Conservation (phyloP, 2,888 invertebrate species). For the Cantharis flavilabris region DNA sequence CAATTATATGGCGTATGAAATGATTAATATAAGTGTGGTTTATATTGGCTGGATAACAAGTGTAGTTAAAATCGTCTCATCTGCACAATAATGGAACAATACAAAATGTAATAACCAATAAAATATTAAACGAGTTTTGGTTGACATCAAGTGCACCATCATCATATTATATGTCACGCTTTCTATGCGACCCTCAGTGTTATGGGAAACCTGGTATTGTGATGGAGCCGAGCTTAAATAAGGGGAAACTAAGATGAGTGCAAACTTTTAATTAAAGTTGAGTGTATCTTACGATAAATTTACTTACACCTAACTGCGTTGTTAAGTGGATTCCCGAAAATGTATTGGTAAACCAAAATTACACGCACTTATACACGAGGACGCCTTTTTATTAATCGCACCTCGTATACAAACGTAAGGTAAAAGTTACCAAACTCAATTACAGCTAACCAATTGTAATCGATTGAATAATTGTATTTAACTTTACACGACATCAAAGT, state of each 20-base stretch:
- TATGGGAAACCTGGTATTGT: conserved; percentile 13
- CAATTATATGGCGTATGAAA: conserved; percentile 48
- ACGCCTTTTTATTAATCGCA: background rate
- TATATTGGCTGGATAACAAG: conserved; percentile 34
- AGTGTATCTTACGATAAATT: conserved; percentile 7
- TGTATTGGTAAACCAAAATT: conserved; percentile 3
- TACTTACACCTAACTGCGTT: background rate
- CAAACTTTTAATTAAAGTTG: conserved; percentile 32
- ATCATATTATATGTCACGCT: conserved; percentile 21
- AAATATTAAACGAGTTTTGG: conserved; percentile 37
- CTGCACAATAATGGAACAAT: conserved; percentile 38
- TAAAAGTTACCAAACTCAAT: conserved; percentile 18
- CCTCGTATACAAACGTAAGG: background rate
- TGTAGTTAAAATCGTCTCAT: conserved; percentile 27
- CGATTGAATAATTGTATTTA: conserved; percentile 49
- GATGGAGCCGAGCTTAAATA: background rate
- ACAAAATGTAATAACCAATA: conserved; percentile 40
- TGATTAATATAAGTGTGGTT: conserved; percentile 50
- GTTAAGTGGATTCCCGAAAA: background rate
- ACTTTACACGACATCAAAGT: conserved; percentile 47
- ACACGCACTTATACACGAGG: conserved; percentile 7
- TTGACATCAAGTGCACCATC: conserved; percentile 25
- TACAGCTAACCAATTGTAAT: conserved; percentile 36
- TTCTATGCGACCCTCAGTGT: conserved; percentile 6
- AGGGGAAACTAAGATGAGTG: conserved; percentile 3